A percentile compares a stretch with the other conserved stretches of the same genome.
phyloP scores from a whole-genome alignment of 2,888 invertebrate genomes.

The Mythimna vitellina region DNA sequence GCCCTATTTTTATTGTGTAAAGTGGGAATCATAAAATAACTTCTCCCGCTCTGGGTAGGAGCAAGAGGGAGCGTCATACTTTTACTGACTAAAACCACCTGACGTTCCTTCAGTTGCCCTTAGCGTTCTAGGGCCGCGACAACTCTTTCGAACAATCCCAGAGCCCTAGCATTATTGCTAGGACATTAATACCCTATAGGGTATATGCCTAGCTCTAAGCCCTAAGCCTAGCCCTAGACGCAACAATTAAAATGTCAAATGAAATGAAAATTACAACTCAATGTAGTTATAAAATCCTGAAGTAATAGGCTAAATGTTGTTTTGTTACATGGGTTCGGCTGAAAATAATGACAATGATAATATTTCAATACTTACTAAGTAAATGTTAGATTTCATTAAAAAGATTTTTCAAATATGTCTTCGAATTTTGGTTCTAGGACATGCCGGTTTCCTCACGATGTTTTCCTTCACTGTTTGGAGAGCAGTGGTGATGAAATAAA shows the following conservation, averaged over 20 bases:
- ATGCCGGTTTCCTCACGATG: too few species aligned
- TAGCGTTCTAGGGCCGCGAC: not conserved
- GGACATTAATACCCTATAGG: too few species aligned
- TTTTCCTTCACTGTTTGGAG: too few species aligned
- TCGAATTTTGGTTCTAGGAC: too few species aligned
- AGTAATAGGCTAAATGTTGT: constrained; percentile 11
- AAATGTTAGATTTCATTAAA: constrained; percentile 25
- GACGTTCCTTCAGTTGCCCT: not conserved
- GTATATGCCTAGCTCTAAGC: too few species aligned
- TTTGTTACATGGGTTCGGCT: constrained; percentile 20
- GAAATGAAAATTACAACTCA: constrained; percentile 24
- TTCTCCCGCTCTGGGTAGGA: too few species aligned
- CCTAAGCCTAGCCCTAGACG: too few species aligned
- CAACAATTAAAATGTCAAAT: constrained; percentile 7
- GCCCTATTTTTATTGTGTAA: not conserved
- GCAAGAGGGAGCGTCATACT: not conserved
- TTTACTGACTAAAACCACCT: not conserved
- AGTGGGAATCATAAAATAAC: too few species aligned
- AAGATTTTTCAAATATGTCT: constrained; percentile 11
- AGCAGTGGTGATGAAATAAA: too few species aligned
- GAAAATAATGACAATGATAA: constrained; percentile 6
- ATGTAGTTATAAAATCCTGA: constrained; percentile 20
- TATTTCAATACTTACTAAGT: constrained; percentile 17
- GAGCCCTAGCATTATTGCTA: not conserved
- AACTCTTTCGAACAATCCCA: not conserved